Evolutionary conservation across 2,888 invertebrate species (phyloP), one percentile per base, ranked within the genome.

Genomic region (Apotomis betuletana): DNA sequence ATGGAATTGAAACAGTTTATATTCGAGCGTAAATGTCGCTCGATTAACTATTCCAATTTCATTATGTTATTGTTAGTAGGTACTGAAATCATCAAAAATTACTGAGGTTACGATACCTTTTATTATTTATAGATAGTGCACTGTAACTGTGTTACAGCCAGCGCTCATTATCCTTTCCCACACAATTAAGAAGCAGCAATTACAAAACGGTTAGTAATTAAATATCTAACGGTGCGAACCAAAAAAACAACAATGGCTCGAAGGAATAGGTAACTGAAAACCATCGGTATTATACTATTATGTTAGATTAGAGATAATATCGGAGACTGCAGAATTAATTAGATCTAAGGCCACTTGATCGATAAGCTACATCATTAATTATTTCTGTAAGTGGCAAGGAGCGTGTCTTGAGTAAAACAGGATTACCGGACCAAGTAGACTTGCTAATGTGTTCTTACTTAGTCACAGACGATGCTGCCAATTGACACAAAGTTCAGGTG

Each of bases 141-240:
- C 41, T 41, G 41, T 58, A 70, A 10, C 10, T 15, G 12, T 46
- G 10, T 46, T 38, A 44, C 38, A 65, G 81, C 84, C 85, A 83
- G 80, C 84, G 80, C 83, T 89, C 79, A 91, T 91, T 90, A 91
- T 90, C 86, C 82, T 88, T 89, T 88, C 87, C 52, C 70, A 67
- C 49, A 86, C 87, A 82, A 89, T 88, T 86, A 85, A 83, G 84
- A 86, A 82, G 87, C 85, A 84, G 86, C 90, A 90, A 92, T 92
- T 90, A 90, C 82, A 83, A 84, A 85, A 90, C 85, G 79, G 87
- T 85, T 84, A 87, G 85, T 85, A 90, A 91, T 92, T 90, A n/a
- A n/a, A n/a, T n/a, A 90, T 88, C 86, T 86, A 87, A 82, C 83
- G 85, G 90, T 92, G 91, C 88, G 91, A 92, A 92, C 88, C 83